These are phyloP conservation scores for Agapornis canus DNA, from an alignment of 2,797 vertebrate genomes.

Conservation along the genomic window DNA sequence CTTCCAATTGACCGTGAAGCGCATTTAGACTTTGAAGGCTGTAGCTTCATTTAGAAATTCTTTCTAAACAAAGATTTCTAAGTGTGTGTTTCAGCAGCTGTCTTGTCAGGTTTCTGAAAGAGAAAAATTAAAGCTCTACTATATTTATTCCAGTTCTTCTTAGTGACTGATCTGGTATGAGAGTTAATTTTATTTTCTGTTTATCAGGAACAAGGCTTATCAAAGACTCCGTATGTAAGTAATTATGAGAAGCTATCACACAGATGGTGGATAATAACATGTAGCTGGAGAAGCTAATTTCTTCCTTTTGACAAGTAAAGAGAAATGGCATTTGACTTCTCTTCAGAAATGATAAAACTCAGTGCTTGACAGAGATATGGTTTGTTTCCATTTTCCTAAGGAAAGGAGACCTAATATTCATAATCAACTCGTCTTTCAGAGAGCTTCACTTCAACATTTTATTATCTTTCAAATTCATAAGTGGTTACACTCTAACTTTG, in stretches of 20 bases:
- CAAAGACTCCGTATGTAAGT: slow-evolving; percentile 65
- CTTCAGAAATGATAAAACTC: slow-evolving; percentile 61
- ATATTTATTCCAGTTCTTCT: slow-evolving; percentile 73
- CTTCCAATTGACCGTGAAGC: slow-evolving; percentile 55
- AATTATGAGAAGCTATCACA: slow-evolving; percentile 73
- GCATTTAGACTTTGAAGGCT: slow-evolving; percentile 54
- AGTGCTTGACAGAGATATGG: slow-evolving; percentile 20
- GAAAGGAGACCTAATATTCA: slow-evolving; percentile 20
- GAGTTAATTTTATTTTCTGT: slow-evolving; percentile 81
- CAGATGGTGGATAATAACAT: slow-evolving; percentile 77
- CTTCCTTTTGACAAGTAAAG: slow-evolving; percentile 71
- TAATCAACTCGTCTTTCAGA: slow-evolving; percentile 56
- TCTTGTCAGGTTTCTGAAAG: slow-evolving; percentile 75
- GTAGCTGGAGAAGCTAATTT: slow-evolving; percentile 71
- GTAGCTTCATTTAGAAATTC: slow-evolving; percentile 67
- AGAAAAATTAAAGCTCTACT: slow-evolving; percentile 70
- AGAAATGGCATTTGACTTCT: slow-evolving; percentile 71
- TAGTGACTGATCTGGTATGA: slow-evolving; percentile 65
- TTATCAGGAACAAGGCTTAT: slow-evolving; percentile 75
- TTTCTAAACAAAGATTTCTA: slow-evolving; percentile 72
- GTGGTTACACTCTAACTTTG: not conserved
- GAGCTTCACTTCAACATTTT: not conserved
- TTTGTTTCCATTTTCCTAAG: slow-evolving; percentile 40
- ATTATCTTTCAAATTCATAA: slow-evolving; percentile 32
- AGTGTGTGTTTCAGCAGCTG: slow-evolving; percentile 68